Evolutionary conservation across 2,888 invertebrate genomes (phyloP).

Genomic region (Drosophila picticornis): DNA sequence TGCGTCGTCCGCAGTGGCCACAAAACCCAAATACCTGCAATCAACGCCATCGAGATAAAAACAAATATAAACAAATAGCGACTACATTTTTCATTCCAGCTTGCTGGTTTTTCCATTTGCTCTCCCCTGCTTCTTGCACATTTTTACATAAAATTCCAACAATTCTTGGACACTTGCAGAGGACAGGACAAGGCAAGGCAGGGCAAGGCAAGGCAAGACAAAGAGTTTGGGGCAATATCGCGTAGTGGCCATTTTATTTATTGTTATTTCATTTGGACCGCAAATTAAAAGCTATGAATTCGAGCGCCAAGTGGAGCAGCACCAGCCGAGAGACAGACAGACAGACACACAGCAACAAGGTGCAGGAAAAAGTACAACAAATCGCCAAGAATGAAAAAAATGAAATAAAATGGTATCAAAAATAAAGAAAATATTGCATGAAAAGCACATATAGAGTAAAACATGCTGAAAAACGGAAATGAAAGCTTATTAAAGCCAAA

Average conservation of each 20-base stretch:
- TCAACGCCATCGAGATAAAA: conserved; percentile 79
- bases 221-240: conserved; percentile 17
- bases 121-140: conserved; percentile 29
- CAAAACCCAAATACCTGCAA: conserved; percentile 75
- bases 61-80: conserved; percentile 79
- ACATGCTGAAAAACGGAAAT: conserved; percentile 75
- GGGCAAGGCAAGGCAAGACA: conserved; percentile 2
- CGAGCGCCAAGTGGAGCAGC: conserved; percentile 64
- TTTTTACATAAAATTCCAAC: conserved; percentile 72
- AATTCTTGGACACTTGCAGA: conserved; percentile 53
- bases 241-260: conserved; percentile 74
- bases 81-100: conserved; percentile 29
- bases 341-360: conserved; percentile 42
- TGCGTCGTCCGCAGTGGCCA: conserved; percentile 38
- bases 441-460: conserved; percentile 40
- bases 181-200: neutral
- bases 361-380: conserved; percentile 19
- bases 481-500: conserved; percentile 76
- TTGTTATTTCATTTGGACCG: conserved; percentile 80
- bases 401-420: conserved; percentile 24
- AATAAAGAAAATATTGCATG: conserved; percentile 8
- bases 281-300: conserved; percentile 80
- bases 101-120: neutral
- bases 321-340: conserved; percentile 15
- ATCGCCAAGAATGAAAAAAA: conserved; percentile 29